A percentile compares a stretch with the other conserved stretches of the same genome.
phyloP scores from a whole-genome alignment of 2,888 invertebrate species.

The Lagria hirta region DNA sequence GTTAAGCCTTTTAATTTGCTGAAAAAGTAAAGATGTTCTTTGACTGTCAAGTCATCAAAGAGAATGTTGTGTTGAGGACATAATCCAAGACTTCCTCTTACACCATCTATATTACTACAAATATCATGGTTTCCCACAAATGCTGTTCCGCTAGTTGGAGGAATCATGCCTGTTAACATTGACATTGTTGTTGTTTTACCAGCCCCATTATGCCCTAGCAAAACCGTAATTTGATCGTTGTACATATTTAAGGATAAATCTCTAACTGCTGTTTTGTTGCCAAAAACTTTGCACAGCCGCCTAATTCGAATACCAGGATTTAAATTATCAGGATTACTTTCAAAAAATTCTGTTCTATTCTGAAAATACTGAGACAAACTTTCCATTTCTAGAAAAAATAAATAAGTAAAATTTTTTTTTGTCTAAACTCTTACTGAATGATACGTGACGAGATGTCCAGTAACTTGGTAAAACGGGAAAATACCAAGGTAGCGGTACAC shows the following conservation, averaged over 20 bases:
- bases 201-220: conserved; percentile 82
- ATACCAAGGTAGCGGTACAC: conserved; percentile 80
- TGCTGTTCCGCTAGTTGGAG: conserved; percentile 69
- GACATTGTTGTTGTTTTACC: conserved; percentile 94
- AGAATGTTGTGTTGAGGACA: conserved; percentile 87
- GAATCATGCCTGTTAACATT: conserved; percentile 81
- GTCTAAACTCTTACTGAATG: neutral
- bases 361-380: neutral
- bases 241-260: conserved; percentile 78
- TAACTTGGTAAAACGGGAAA: conserved; percentile 67
- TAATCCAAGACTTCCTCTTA: conserved; percentile 72
- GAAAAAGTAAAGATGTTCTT: conserved; percentile 82
- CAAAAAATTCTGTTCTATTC: conserved; percentile 48
- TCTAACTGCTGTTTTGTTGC: conserved; percentile 62
- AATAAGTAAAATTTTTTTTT: neutral
- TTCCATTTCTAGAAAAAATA: no score
- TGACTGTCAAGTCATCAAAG: conserved; percentile 79
- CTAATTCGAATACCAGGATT: conserved; percentile 58
- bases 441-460: conserved; percentile 57
- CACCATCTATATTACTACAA: conserved; percentile 61
- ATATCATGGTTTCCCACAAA: conserved; percentile 72
- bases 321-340: conserved; percentile 56
- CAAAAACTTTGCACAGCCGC: conserved; percentile 65
- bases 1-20: conserved; percentile 69
- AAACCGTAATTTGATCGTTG: conserved; percentile 84